Base-by-base conservation (phyloP, 2,888 invertebrate genomes). In the Trilocha varians region DNA sequence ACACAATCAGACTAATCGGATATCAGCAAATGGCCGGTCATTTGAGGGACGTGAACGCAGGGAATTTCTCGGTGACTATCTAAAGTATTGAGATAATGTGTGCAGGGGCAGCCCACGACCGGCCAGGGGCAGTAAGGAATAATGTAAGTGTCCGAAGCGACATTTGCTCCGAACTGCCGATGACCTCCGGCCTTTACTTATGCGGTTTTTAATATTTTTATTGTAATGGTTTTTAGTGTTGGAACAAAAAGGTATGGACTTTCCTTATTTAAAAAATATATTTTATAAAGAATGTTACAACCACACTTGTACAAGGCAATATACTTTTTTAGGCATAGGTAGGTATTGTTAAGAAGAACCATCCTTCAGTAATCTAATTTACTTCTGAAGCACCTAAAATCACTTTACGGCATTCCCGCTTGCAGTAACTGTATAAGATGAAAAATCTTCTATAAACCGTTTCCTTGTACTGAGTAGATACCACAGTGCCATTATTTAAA, bases 141-240 rank as follows among this genome's bases (percentile, higher is more conserved):
- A 84, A 84, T 85, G 84, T 83, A 75, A 83, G 83, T 83, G 82
- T 79, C 74, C 78, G 66, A 62, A 80, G 84, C 78, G 84, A 85
- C 87, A 87, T 86, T 87, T 87, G 87, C 82, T 69, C 82, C 71
- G 72, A 86, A 87, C 83, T 80, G 79, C 86, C 79, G 76, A 56
- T 78, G 84, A 84, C 85, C 82, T 84, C 74, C 70, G 71, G 70
- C 80, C 78, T 82, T 83, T 84, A 84, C 84, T 85, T 84, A 84
- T 85, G 79, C 83, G 82, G 84, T 84, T 86, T 87, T 85, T 86
- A 84, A 86, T 86, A 86, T 85, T 89, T 89, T 89, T 89, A 90
- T 89, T 89, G 89, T 87, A 88, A 89, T 89, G 63, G 75, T 65
- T 61, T 62, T n/a, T 62, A 73, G 74, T 63, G 46, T 46, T 45